phyloP scores from a whole-genome alignment of 1,140 invertebrate species.

The Tetragonula clypearis region DNA sequence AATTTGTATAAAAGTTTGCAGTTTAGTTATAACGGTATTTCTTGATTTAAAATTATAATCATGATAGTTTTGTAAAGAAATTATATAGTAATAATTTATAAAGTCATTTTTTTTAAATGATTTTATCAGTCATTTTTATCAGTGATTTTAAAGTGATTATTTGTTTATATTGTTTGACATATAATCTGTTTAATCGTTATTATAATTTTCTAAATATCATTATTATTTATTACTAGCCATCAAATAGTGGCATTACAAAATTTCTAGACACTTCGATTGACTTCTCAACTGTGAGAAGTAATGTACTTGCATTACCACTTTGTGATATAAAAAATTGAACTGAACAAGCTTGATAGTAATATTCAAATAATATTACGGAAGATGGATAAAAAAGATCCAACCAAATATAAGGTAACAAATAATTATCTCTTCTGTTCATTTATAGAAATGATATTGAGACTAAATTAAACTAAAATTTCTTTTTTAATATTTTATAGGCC shows the following conservation, averaged over 20 bases:
- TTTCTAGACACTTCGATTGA: slow-evolving; percentile 85
- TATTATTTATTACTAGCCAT: slow-evolving; percentile 84
- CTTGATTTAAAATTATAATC: background rate
- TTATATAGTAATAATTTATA: background rate
- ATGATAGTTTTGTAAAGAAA: background rate
- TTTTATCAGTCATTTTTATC: background rate
- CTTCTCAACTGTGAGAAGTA: slow-evolving; percentile 85
- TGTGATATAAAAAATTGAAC: slow-evolving; percentile 82
- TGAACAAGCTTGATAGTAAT: slow-evolving; percentile 83
- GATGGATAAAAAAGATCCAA: slow-evolving; percentile 93
- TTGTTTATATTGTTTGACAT: background rate
- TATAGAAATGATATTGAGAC: background rate
- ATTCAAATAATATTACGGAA: slow-evolving; percentile 87
- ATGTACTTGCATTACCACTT: slow-evolving; percentile 83
- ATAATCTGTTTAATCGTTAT: background rate
- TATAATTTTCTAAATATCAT: slow-evolving; percentile 43
- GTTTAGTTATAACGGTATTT: background rate
- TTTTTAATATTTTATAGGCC: slow-evolving; percentile 82
- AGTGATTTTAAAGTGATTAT: background rate
- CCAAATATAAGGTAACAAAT: slow-evolving; percentile 88
- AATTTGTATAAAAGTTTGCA: too few relatives aligned
- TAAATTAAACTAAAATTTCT: slow-evolving; percentile 3
- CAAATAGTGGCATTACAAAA: slow-evolving; percentile 91
- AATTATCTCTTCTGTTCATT: background rate
- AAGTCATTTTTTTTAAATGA: background rate